Base-by-base conservation (phyloP, 2,888 invertebrate genomes). In the Rhagonycha lutea region DNA sequence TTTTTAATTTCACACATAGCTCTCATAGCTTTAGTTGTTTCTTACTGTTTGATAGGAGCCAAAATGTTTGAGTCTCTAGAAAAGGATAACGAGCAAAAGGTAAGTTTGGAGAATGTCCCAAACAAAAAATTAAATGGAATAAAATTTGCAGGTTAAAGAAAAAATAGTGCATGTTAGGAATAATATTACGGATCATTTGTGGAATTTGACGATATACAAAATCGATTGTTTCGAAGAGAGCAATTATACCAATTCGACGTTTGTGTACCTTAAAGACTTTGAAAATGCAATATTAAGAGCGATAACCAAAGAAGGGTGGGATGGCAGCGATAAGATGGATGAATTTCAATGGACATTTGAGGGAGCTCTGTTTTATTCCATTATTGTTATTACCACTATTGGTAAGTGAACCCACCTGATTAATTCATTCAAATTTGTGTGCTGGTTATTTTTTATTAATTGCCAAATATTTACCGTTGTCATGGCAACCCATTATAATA, bases 371-470 rank as follows among this genome's bases (percentile, higher is more conserved):
- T 96, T 98, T 89, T 98, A 97, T 89, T 97, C 97, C 82, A 97
- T 98, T 85, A 96, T 98, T 82, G 97, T 98, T 81, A 98, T 98
- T 87, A 98, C 98, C 72, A 98, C 98, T 47, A 98, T 98, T 81
- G 98, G 97, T 97, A 86, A 91, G 93, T 88, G 9, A 18, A 18
- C 14, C 14, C 2, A n/a, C 2, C n/a, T 7, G 47, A 47, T 47
- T 47, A 47, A n/a, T n/a, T 47, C n/a, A 47, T 47, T 47, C 47
- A 47, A 7, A n/a, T n/a, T 47, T 47, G n/a, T n/a, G 47, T 47
- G 47, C n/a, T 47, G n/a, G 47, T 47, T 47, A n/a, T n/a, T 47
- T 47, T n/a, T 47, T 47, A 28, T 47, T 47, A n/a, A 47, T 7
- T 47, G 7, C 47, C 47, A n/a, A 47, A 47, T 47, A 47, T 47